phyloP scores from a whole-genome alignment of 2,113 vertebrate genomes.

The Boulengeromyrus knoepffleri region DNA sequence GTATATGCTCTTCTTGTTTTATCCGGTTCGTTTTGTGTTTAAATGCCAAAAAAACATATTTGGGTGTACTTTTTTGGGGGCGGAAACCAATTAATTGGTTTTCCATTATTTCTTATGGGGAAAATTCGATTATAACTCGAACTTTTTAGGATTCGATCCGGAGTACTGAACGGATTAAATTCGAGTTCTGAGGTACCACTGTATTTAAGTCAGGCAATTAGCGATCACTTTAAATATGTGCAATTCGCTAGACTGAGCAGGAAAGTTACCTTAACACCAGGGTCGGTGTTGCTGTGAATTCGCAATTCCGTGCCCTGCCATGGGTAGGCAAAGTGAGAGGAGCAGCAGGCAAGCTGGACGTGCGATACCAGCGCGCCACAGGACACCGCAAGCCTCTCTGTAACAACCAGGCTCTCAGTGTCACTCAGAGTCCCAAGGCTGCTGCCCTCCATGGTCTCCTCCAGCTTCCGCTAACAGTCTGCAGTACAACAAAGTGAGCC shows the following conservation, averaged over 20 bases:
- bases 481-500: neutral
- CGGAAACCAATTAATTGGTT: no score
- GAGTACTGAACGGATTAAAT: no score
- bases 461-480: neutral
- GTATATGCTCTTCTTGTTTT: no score
- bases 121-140: no score
- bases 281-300: slow-evolving; percentile 50
- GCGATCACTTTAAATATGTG: neutral
- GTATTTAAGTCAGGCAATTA: neutral
- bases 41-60: no score
- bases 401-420: slow-evolving; percentile 23
- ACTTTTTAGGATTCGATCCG: no score
- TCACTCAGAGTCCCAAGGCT: neutral
- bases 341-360: slow-evolving; percentile 63
- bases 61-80: no score
- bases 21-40: no score
- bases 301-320: slow-evolving; percentile 50
- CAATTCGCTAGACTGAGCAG: neutral
- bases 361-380: slow-evolving; percentile 44
- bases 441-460: neutral
- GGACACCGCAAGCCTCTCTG: slow-evolving; percentile 49
- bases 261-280: slow-evolving; percentile 52
- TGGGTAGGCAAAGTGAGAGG: slow-evolving; percentile 58
- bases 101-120: no score
- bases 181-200: no score